Evolutionary conservation across 2,888 invertebrate genomes (phyloP), one percentile per base, ranked within the genome.

Genomic region (Chaetoderma sp.): DNA sequence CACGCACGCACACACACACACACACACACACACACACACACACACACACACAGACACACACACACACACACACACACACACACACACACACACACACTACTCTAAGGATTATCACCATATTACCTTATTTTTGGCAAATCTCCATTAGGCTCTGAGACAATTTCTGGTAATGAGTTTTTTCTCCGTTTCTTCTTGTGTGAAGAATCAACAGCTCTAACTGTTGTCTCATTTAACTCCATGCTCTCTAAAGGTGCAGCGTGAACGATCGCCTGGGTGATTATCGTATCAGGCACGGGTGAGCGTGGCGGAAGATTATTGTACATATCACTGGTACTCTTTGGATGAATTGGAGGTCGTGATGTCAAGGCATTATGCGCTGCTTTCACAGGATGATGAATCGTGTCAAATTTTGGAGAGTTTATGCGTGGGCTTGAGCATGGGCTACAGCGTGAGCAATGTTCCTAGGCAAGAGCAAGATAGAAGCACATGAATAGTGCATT

Each of bases 401-500:
- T 79, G 66, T 82, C 79, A 49, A 78, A 65, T 65, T 82, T 79
- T 47, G 82, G 82, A 4, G 83, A 83, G 69, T 79, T 78, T 66
- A 80, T 80, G 55, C 81, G 67, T 0, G 75, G 76, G 60, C 83
- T 82, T 39, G 78, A 80, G 58, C 79, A 79, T 65, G 78, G 81
- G 59, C 82, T 82, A 65, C 83, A 83, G 1, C 80, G 74, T 8
- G 83, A 83, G 60, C 79, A 81, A 0, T 81, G 80, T 30, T n/a
- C 4, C 82, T 74, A 45, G 75, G 78, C 28, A 75, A 68, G 18
- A 79, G 79, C 78, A 79, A 65, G 1, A 63, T 62, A 50, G 55
- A 10, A 47, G 8, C 4, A 56, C 8, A 47, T 23, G 18, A 18
- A 28, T 16, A n/a, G n/a, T n/a, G n/a, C n/a, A n/a, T n/a, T n/a